A percentile compares a stretch with the other conserved stretches of the same genome.
Conservation (phyloP, 2,888 invertebrate species). For the Venusia cambrica region DNA sequence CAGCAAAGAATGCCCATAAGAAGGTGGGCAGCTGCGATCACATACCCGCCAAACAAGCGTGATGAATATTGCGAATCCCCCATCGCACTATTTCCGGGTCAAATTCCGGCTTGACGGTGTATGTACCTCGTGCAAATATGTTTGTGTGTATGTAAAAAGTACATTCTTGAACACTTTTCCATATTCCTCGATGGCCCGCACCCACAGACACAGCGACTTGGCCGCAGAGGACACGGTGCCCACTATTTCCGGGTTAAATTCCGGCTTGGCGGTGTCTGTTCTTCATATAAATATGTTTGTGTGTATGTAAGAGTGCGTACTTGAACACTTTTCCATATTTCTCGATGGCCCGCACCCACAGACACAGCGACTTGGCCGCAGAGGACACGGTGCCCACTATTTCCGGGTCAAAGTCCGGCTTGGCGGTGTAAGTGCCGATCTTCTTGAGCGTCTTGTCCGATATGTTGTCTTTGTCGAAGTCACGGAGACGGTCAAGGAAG, state of each 20-base stretch:
- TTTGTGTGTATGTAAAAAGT: background rate
- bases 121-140: too few relatives aligned
- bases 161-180: constrained; percentile 91
- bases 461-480: constrained; percentile 94
- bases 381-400: constrained; percentile 91
- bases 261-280: constrained; percentile 90
- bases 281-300: too few relatives aligned
- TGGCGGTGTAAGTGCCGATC: constrained; percentile 88
- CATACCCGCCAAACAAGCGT: too few relatives aligned
- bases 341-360: constrained; percentile 96
- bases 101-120: constrained; percentile 91
- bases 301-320: constrained; percentile 62
- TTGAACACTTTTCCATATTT: constrained; percentile 94
- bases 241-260: constrained; percentile 93
- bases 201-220: constrained; percentile 94
- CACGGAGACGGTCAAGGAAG: constrained; percentile 88
- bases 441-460: constrained; percentile 90
- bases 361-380: constrained; percentile 93
- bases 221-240: constrained; percentile 92
- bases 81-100: constrained; percentile 94
- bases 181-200: constrained; percentile 94
- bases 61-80: too few relatives aligned
- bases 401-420: constrained; percentile 92
- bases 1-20: too few relatives aligned
- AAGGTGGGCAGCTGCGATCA: too few relatives aligned